Conservation (phyloP, 2,113 vertebrate species). For the Orycteropus afer region DNA sequence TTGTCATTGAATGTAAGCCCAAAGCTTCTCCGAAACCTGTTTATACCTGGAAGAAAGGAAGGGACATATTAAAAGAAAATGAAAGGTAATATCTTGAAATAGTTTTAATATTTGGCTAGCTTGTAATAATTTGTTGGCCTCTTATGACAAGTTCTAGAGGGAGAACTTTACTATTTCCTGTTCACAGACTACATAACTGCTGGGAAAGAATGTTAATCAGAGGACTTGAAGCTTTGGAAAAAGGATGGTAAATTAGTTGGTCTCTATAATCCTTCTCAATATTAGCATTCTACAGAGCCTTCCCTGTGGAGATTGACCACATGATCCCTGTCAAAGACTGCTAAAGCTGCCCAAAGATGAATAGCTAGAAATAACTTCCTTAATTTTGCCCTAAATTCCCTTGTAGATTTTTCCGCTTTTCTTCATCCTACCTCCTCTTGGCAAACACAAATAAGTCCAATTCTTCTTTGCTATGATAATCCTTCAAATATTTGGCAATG, state of each 20-base stretch:
- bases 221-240: background rate
- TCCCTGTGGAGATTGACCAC: background rate
- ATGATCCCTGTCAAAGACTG: background rate
- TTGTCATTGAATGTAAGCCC: conserved; percentile 95
- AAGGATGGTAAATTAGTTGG: background rate
- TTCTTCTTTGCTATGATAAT: background rate
- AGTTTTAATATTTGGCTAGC: background rate
- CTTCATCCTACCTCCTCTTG: background rate
- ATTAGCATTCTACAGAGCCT: background rate
- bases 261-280: background rate
- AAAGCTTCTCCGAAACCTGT: conserved; percentile 96
- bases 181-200: background rate
- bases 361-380: background rate
- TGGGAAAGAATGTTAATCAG: background rate
- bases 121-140: background rate
- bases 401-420: background rate
- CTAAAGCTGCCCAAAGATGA: background rate
- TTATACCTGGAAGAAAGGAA: conserved; percentile 95
- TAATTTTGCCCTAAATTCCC: background rate
- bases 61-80: conserved; percentile 89
- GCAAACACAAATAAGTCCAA: background rate
- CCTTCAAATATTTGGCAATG: background rate
- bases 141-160: background rate
- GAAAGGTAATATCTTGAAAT: conserved; percentile 89
- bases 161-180: background rate